Conservation (phyloP, 2,797 vertebrate species). For the Fistularia tabacaria region DNA sequence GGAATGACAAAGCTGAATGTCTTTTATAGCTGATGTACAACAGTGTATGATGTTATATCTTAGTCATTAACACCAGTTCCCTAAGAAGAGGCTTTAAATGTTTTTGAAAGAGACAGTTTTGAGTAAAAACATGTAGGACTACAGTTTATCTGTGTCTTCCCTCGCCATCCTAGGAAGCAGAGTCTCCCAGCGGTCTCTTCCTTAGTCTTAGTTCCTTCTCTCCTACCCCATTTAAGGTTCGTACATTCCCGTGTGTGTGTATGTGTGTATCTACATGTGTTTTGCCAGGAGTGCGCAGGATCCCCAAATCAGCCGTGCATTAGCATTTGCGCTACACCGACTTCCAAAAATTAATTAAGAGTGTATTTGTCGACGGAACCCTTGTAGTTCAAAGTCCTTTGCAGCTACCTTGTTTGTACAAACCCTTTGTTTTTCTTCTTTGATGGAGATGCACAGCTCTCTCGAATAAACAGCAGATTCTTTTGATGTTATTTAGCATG, state of each 20-base stretch:
- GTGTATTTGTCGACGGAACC: slow-evolving; percentile 53
- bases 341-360: slow-evolving; percentile 59
- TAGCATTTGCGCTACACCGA: slow-evolving; percentile 45
- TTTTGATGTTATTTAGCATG: slow-evolving; percentile 65
- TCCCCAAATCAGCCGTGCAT: slow-evolving; percentile 39
- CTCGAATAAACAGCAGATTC: slow-evolving; percentile 51
- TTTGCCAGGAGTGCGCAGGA: slow-evolving; percentile 18
- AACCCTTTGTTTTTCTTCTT: slow-evolving; percentile 60
- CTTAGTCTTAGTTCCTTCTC: slow-evolving; percentile 87
- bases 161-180: slow-evolving; percentile 76
- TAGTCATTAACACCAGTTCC: slow-evolving; percentile 43
- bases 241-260: slow-evolving; percentile 56
- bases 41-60: slow-evolving; percentile 24
- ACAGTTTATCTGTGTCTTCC: slow-evolving; percentile 67
- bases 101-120: no score
- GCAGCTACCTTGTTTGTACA: slow-evolving; percentile 64
- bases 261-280: slow-evolving; percentile 12
- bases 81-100: no score
- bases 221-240: slow-evolving; percentile 92
- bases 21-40: slow-evolving; percentile 17
- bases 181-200: slow-evolving; percentile 78
- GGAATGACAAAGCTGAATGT: background rate
- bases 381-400: slow-evolving; percentile 60
- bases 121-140: no score
- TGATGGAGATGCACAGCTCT: slow-evolving; percentile 61